phyloP scores from a whole-genome alignment of 2,797 vertebrate species.

The Arrhamphus sclerolepis region DNA sequence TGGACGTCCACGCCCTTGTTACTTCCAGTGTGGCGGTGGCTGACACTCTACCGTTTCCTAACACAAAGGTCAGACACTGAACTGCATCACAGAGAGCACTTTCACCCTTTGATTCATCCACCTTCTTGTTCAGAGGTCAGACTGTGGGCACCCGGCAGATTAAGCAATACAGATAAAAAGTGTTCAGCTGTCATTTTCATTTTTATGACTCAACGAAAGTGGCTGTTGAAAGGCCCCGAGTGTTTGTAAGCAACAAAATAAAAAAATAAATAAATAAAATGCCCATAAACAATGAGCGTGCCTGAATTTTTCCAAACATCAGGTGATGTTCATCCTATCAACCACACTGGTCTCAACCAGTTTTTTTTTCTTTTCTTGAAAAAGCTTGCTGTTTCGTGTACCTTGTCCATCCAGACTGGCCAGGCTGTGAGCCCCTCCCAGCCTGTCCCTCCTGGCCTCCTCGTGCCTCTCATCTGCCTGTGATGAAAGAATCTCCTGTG shows the following conservation, averaged over 20 bases:
- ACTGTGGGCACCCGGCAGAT: neutral
- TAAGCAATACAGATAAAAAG: neutral
- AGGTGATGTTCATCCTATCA: no score
- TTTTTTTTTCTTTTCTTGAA: neutral
- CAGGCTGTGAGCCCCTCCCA: constrained; percentile 89
- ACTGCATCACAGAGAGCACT: neutral
- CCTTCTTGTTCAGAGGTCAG: neutral
- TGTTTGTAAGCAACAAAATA: constrained; percentile 22
- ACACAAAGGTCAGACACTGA: constrained; percentile 42
- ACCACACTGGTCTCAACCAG: no score
- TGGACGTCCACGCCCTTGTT: constrained; percentile 21
- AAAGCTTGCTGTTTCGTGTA: constrained; percentile 56
- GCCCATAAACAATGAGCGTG: neutral
- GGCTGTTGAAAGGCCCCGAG: constrained; percentile 33
- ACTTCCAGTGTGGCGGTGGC: constrained; percentile 15
- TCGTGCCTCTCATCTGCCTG: constrained; percentile 85
- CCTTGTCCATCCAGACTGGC: constrained; percentile 96
- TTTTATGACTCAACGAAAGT: constrained; percentile 27
- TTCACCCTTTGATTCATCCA: constrained; percentile 9
- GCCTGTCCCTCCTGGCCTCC: constrained; percentile 83
- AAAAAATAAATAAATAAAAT: neutral
- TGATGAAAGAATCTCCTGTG: constrained; percentile 92
- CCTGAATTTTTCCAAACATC: constrained; percentile 1
- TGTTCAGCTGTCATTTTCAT: neutral
- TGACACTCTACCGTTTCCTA: constrained; percentile 1